Evolutionary conservation across 2,113 vertebrate genomes (phyloP).

Genomic region (Dromiciops gliroides): DNA sequence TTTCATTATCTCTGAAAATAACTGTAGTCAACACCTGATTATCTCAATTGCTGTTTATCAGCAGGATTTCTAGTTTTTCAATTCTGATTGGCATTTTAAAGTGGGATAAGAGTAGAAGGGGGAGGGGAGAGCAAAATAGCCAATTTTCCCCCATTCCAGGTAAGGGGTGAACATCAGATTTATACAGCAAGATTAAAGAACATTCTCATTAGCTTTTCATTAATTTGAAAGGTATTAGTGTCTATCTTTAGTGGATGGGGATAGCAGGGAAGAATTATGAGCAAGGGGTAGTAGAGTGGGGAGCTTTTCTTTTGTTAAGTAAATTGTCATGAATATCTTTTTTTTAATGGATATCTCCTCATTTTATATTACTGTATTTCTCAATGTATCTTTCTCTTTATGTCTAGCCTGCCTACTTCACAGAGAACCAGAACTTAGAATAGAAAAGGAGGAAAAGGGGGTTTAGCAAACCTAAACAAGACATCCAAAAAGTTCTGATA

Average conservation of each 20-base stretch:
- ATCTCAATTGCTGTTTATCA: slow-evolving; percentile 31
- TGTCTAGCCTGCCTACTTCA: background rate
- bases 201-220: slow-evolving; percentile 37
- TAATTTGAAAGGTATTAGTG: slow-evolving; percentile 6
- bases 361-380: background rate
- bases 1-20: slow-evolving; percentile 30
- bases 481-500: background rate
- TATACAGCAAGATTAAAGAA: background rate
- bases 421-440: background rate
- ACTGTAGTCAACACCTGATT: slow-evolving; percentile 9
- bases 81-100: slow-evolving; percentile 5
- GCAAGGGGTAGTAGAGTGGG: background rate
- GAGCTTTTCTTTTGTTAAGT: background rate
- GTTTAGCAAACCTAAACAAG: background rate
- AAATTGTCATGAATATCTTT: background rate
- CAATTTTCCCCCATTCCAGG: background rate
- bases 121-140: background rate
- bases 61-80: background rate
- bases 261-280: background rate
- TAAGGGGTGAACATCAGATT: background rate
- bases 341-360: background rate
- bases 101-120: background rate
- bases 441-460: background rate
- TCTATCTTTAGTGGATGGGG: background rate
- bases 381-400: background rate